These are phyloP conservation scores for Eugnorisma glareosa DNA, from an alignment of 2,888 invertebrate genomes.

Conservation along the genomic window DNA sequence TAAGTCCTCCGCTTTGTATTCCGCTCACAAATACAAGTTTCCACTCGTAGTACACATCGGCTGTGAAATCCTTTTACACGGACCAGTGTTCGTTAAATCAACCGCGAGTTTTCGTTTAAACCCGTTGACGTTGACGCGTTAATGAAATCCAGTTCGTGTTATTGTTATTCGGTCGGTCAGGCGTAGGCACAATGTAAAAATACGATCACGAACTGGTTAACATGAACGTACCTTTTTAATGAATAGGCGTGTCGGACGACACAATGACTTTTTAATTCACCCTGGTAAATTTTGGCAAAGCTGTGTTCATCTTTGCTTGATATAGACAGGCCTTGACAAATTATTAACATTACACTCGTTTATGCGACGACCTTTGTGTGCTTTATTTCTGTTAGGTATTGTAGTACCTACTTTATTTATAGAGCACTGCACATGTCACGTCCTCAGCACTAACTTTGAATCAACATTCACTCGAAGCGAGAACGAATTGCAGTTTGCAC, in stretches of 20 bases:
- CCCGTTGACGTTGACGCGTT: conserved; percentile 30
- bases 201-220: conserved; percentile 19
- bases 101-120: conserved; percentile 17
- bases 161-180: conserved; percentile 34
- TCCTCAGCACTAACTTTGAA: conserved; percentile 7
- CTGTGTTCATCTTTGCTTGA: neutral
- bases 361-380: neutral
- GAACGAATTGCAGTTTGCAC: conserved; percentile 1
- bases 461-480: conserved; percentile 6
- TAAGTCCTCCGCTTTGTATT: conserved; percentile 10
- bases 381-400: neutral
- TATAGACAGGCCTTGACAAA: neutral
- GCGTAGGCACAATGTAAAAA: conserved; percentile 9
- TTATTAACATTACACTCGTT: neutral
- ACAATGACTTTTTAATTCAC: conserved; percentile 16
- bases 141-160: conserved; percentile 41
- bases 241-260: neutral
- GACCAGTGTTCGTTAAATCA: conserved; percentile 30
- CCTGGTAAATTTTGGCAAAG: neutral
- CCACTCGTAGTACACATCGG: neutral
- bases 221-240: conserved; percentile 34
- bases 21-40: conserved; percentile 16
- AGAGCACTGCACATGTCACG: neutral
- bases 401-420: neutral
- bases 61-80: neutral